phyloP scores from a whole-genome alignment of 2,888 invertebrate genomes.

The Crocallis elinguaria region DNA sequence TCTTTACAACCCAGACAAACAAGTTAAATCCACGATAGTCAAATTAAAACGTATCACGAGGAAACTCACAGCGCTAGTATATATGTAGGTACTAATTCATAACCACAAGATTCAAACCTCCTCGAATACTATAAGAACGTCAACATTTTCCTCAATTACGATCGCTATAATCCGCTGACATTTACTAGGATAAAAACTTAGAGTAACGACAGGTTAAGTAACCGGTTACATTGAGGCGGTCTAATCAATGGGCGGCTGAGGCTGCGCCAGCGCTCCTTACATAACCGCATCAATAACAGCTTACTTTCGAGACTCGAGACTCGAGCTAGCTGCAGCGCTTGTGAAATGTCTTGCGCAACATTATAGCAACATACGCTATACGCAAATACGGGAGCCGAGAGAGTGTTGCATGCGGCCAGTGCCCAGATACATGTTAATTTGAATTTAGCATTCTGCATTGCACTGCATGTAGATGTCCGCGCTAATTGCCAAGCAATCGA shows the following conservation, averaged over 20 bases:
- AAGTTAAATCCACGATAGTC: too few species aligned
- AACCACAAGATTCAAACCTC: background rate
- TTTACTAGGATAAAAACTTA: slow-evolving; percentile 38
- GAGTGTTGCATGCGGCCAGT: slow-evolving; percentile 55
- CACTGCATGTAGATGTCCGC: background rate
- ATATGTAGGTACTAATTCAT: background rate
- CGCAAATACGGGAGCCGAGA: slow-evolving; percentile 61
- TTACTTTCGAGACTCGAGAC: slow-evolving; percentile 72
- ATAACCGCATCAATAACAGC: slow-evolving; percentile 49
- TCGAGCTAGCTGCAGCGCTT: slow-evolving; percentile 65
- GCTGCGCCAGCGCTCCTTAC: slow-evolving; percentile 62
- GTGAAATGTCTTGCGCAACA: slow-evolving; percentile 78
- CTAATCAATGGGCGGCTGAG: slow-evolving; percentile 75
- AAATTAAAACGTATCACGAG: too few species aligned
- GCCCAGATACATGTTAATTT: slow-evolving; percentile 35
- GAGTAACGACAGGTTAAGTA: slow-evolving; percentile 64
- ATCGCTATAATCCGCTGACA: slow-evolving; percentile 14
- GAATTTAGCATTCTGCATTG: slow-evolving; percentile 32
- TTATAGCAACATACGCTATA: slow-evolving; percentile 66
- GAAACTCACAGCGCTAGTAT: background rate
- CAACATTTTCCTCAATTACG: slow-evolving; percentile 8
- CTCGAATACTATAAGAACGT: background rate
- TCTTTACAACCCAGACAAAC: too few species aligned
- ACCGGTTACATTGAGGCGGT: slow-evolving; percentile 70
- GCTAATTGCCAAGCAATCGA: too few species aligned